Conservation (phyloP, 2,113 vertebrate genomes). For the Grallaria varia region DNA sequence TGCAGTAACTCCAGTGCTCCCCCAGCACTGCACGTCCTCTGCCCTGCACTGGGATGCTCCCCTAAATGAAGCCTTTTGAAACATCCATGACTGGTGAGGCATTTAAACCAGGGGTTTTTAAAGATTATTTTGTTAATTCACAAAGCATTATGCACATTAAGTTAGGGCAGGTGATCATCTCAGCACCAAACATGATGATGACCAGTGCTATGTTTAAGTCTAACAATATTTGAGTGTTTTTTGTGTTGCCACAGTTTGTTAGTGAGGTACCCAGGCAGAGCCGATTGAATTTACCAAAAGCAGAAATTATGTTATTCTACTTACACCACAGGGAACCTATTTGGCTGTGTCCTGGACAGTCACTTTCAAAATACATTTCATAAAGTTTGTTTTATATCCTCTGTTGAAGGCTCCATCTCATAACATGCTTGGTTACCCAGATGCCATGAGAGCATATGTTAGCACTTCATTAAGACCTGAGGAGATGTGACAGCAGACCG, state of each 20-base stretch:
- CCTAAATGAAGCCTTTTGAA: neutral
- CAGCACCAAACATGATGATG: neutral
- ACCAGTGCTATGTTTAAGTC: neutral
- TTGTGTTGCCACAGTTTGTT: neutral
- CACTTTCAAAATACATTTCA: neutral
- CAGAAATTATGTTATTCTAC: neutral
- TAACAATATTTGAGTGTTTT: neutral
- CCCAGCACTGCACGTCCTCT: neutral
- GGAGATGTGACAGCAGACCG: neutral
- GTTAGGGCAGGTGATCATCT: neutral
- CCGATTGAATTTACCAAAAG: neutral
- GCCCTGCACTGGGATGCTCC: rapidly evolving
- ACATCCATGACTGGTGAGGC: neutral
- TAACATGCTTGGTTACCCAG: neutral
- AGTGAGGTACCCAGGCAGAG: neutral
- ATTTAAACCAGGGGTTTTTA: neutral
- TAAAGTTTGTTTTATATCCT: neutral
- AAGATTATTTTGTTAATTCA: neutral
- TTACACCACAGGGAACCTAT: neutral
- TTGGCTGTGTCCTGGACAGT: neutral
- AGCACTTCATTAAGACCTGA: neutral
- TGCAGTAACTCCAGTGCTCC: neutral
- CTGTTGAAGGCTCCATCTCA: neutral
- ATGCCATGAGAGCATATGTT: neutral
- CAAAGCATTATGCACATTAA: neutral